Percentiles rank a stretch among this genome's conserved stretches.
These are phyloP conservation scores for Brachyopa scutellaris DNA, from an alignment of 2,888 invertebrate species.

Conservation along the genomic window DNA sequence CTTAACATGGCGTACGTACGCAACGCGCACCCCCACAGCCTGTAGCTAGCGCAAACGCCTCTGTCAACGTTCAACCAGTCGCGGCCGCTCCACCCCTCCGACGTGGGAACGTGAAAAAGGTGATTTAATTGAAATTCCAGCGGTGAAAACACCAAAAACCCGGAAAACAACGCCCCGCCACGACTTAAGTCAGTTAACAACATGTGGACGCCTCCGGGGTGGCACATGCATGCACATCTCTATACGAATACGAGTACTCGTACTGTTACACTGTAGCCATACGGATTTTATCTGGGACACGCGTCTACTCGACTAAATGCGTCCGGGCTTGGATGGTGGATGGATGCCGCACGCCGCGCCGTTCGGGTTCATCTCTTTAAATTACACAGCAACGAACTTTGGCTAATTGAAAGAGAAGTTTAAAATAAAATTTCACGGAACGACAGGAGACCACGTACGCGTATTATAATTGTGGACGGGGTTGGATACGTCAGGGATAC, in stretches of 20 bases:
- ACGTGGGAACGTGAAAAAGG: constrained; percentile 15
- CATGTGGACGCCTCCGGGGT: constrained; percentile 9
- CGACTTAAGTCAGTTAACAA: constrained; percentile 37
- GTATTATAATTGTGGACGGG: neutral
- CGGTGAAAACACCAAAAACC: constrained; percentile 51
- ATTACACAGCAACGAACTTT: constrained; percentile 12
- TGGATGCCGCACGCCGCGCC: too few relatives aligned
- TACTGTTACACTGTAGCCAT: too few relatives aligned
- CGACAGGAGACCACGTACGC: too few relatives aligned
- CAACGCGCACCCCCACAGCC: constrained; percentile 11
- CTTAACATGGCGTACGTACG: constrained; percentile 62
- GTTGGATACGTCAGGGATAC: neutral
- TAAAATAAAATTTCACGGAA: constrained; percentile 51
- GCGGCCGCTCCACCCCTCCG: neutral
- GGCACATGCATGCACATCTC: constrained; percentile 28
- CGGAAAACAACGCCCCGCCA: neutral
- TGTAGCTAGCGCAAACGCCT: neutral
- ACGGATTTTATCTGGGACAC: constrained; percentile 25
- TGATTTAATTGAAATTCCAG: constrained; percentile 69
- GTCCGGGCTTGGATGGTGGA: too few relatives aligned
- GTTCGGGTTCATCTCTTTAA: constrained; percentile 24
- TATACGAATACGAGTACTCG: too few relatives aligned
- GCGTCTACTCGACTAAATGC: neutral
- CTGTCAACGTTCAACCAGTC: constrained; percentile 20
- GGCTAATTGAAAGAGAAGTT: constrained; percentile 60